phyloP scores from a whole-genome alignment of 1,140 invertebrate species.

The Trichomalopsis sarcophagae region DNA sequence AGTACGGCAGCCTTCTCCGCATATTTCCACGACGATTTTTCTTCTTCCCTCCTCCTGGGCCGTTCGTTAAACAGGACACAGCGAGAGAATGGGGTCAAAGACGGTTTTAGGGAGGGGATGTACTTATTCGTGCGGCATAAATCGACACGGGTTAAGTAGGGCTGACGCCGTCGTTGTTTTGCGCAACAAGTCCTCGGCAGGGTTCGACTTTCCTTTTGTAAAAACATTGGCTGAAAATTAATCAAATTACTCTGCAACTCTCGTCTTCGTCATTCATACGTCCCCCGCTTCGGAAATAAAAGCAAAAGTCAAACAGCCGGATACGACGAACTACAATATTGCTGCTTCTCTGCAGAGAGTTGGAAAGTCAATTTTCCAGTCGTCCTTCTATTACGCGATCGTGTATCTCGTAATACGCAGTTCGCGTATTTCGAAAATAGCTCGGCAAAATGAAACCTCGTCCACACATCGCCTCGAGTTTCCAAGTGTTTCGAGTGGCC shows the following conservation, averaged over 20 bases:
- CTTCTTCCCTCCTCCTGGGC: not conserved
- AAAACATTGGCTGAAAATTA: not conserved
- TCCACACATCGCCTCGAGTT: too few relatives aligned
- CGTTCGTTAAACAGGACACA: slow-evolving; percentile 28
- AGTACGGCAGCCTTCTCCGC: not conserved
- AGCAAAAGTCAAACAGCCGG: not conserved
- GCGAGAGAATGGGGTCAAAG: slow-evolving; percentile 25
- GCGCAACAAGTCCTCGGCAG: slow-evolving; percentile 16
- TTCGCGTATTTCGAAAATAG: not conserved
- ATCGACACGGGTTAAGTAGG: slow-evolving; percentile 24
- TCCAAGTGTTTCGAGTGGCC: too few relatives aligned
- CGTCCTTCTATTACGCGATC: too few relatives aligned
- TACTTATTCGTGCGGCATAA: slow-evolving; percentile 39
- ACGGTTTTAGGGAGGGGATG: slow-evolving; percentile 25
- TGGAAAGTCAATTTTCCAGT: not conserved
- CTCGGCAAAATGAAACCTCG: too few relatives aligned
- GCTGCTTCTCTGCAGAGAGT: not conserved
- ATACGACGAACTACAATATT: not conserved
- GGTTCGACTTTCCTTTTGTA: not conserved
- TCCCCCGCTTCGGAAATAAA: not conserved
- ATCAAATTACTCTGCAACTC: not conserved
- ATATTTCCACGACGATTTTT: slow-evolving; percentile 31
- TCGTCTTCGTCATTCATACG: too few relatives aligned
- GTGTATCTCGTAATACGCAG: too few relatives aligned
- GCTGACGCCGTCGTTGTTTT: not conserved